A percentile compares a stretch with the other conserved stretches of the same genome.
Conservation (phyloP, 2,113 vertebrate genomes). For the Tachysurus vachellii region DNA sequence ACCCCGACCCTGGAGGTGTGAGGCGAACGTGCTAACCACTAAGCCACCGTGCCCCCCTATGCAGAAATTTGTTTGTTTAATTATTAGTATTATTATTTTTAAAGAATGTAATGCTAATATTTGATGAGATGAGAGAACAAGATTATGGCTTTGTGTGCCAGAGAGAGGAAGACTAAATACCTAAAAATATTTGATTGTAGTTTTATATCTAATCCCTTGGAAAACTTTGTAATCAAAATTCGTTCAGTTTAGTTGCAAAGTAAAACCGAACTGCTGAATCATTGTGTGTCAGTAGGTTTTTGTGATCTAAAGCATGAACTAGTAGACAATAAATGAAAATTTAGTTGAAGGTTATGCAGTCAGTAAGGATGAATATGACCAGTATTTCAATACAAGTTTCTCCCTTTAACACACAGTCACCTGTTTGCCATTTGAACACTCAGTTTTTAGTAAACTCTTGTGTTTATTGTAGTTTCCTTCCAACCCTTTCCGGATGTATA, state of each 20-base stretch:
- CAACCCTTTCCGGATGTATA: not conserved
- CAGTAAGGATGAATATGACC: not conserved
- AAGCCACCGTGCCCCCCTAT: too few relatives aligned
- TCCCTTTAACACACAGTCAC: not conserved
- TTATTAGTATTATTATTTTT: not conserved
- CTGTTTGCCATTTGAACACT: not conserved
- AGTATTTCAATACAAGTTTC: not conserved
- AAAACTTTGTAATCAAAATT: not conserved
- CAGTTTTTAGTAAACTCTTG: not conserved
- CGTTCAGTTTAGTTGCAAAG: too few relatives aligned
- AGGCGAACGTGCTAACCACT: too few relatives aligned
- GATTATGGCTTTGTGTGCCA: too few relatives aligned
- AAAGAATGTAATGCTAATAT: not conserved
- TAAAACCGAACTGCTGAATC: not conserved
- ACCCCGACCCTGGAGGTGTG: too few relatives aligned
- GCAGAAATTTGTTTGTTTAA: not conserved
- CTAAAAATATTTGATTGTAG: not conserved
- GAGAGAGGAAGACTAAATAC: not conserved
- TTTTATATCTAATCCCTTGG: not conserved
- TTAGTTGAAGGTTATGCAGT: not conserved
- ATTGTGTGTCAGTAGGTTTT: not conserved
- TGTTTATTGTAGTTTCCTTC: not conserved
- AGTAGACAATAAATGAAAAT: fast-evolving
- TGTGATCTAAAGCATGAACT: not conserved
- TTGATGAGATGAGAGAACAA: too few relatives aligned